Percentiles rank a stretch among this genome's conserved stretches.
Conservation (phyloP, 2,797 vertebrate species). For the Leptoclinus maculatus region DNA sequence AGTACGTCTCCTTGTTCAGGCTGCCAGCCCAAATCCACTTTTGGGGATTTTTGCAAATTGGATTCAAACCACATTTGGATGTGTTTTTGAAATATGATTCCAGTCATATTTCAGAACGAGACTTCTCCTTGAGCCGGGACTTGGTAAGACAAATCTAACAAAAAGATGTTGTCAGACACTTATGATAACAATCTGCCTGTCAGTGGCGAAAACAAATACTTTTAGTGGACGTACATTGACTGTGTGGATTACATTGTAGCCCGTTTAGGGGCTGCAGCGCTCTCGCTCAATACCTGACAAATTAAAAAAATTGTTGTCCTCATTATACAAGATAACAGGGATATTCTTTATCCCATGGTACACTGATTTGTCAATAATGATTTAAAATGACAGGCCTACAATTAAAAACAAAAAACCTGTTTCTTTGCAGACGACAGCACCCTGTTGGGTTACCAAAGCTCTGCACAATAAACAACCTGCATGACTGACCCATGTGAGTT, state of each 20-base stretch:
- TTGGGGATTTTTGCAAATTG: no score
- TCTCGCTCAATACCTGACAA: neutral
- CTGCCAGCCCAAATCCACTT: no score
- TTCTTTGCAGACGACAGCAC: neutral
- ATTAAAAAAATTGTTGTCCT: neutral
- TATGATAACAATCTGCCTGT: neutral
- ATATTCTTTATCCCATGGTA: neutral
- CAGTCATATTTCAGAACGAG: no score
- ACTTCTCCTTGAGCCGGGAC: no score
- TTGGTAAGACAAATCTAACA: no score
- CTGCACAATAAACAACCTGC: conserved; percentile 7
- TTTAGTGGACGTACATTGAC: neutral
- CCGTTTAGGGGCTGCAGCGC: neutral
- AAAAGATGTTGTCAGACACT: neutral
- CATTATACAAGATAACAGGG: no score
- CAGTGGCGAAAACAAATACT: neutral
- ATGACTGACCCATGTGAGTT: neutral
- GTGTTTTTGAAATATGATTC: no score
- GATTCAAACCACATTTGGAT: no score
- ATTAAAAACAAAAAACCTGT: neutral
- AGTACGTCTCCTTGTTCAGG: no score
- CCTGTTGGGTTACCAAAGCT: neutral
- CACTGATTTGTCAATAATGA: neutral
- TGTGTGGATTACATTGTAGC: neutral
- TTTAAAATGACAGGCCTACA: neutral